phyloP scores from a whole-genome alignment of 2,888 invertebrate genomes.

The Laspeyria flexula region DNA sequence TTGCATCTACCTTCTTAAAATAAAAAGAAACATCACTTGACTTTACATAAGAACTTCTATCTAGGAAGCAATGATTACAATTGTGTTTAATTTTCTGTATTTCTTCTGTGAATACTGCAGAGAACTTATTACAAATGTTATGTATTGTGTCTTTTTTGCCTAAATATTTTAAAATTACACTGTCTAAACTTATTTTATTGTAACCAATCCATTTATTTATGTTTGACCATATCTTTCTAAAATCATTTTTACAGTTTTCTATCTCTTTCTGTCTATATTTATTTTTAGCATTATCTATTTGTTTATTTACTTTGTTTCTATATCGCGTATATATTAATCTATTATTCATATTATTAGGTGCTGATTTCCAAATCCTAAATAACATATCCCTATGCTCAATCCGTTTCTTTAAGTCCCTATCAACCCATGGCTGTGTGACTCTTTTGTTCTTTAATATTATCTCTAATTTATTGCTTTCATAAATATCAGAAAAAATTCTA shows the following conservation, averaged over 20 bases:
- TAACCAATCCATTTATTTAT: slow-evolving; percentile 1
- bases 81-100: slow-evolving; percentile 8
- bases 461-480: not conserved
- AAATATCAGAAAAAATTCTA: not conserved
- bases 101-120: slow-evolving; percentile 1
- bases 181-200: not conserved
- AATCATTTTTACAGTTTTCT: not conserved
- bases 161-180: slow-evolving; percentile 3
- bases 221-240: not conserved
- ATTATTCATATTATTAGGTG: not conserved
- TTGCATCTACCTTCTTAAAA: not conserved
- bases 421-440: not conserved
- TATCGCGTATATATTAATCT: not conserved
- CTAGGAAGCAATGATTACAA: slow-evolving; percentile 1
- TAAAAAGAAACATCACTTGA: not conserved
- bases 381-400: not conserved
- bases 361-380: not conserved
- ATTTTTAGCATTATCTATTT: not conserved
- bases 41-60: slow-evolving; percentile 1
- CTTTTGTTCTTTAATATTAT: not conserved
- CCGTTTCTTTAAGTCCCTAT: not conserved
- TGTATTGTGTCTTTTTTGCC: not conserved
- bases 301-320: slow-evolving; percentile 8
- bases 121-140: slow-evolving; percentile 5
- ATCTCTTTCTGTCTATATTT: not conserved